These are phyloP conservation scores for Anisognathus igniventris DNA, from an alignment of 2,797 vertebrate genomes.

Conservation along the genomic window DNA sequence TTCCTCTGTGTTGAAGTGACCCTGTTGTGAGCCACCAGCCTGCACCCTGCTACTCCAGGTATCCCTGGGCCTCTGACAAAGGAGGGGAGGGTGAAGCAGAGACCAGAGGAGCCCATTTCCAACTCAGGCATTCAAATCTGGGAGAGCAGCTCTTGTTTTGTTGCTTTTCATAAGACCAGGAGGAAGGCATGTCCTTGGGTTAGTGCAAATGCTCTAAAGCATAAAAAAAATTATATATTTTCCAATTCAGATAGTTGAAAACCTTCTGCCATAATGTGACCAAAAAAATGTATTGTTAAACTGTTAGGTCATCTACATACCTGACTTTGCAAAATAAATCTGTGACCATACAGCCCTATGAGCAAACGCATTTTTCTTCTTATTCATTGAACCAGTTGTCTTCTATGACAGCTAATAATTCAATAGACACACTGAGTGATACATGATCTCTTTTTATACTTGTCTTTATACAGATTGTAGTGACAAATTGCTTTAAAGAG, in stretches of 20 bases:
- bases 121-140: accelerated
- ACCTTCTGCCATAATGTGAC: neutral
- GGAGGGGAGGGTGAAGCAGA: neutral
- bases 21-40: neutral
- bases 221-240: neutral
- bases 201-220: neutral
- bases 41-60: accelerated
- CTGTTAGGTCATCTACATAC: neutral
- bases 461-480: neutral
- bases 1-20: neutral
- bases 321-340: neutral
- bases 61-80: neutral
- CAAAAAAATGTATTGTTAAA: neutral
- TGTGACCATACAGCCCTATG: neutral
- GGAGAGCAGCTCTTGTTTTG: neutral
- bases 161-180: neutral
- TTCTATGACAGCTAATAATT: neutral
- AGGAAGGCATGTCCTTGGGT: neutral
- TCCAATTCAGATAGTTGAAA: neutral
- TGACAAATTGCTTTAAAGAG: neutral
- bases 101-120: neutral
- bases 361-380: neutral
- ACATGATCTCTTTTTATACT: neutral
- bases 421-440: neutral
- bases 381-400: neutral